Evolutionary conservation across 2,797 vertebrate genomes (phyloP).

Genomic region (Mycteria americana): DNA sequence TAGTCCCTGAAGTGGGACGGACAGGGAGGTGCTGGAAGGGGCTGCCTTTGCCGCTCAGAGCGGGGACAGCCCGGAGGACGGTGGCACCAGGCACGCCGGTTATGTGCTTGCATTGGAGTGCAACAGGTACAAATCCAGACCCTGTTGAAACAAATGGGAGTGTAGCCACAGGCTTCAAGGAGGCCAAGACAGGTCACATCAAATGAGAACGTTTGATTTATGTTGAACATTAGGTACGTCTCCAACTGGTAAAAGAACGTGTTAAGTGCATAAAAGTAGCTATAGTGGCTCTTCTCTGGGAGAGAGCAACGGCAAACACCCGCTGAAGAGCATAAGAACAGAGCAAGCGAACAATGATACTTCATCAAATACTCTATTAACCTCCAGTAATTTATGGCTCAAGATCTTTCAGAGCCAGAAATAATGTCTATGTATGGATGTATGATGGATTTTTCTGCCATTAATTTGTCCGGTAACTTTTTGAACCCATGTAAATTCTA

Average conservation of each 20-base stretch:
- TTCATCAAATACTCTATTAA: constrained; percentile 57
- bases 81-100: fast-evolving
- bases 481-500: constrained; percentile 20
- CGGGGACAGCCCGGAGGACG: fast-evolving
- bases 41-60: neutral
- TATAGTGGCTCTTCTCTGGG: neutral
- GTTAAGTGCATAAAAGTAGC: neutral
- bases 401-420: constrained; percentile 25
- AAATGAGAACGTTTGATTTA: neutral
- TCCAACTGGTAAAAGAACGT: neutral
- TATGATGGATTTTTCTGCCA: constrained; percentile 24
- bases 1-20: neutral
- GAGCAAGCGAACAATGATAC: neutral
- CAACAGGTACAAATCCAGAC: neutral
- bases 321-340: neutral
- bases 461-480: constrained; percentile 26
- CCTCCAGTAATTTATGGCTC: constrained; percentile 48
- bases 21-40: neutral
- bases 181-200: neutral
- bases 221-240: neutral
- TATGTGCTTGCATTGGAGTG: fast-evolving
- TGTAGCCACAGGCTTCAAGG: neutral
- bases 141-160: neutral
- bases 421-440: neutral
- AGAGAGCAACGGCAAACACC: neutral